Evolutionary conservation across 1,140 invertebrate genomes (phyloP).

Genomic region (Heliconius hewitsoni): DNA sequence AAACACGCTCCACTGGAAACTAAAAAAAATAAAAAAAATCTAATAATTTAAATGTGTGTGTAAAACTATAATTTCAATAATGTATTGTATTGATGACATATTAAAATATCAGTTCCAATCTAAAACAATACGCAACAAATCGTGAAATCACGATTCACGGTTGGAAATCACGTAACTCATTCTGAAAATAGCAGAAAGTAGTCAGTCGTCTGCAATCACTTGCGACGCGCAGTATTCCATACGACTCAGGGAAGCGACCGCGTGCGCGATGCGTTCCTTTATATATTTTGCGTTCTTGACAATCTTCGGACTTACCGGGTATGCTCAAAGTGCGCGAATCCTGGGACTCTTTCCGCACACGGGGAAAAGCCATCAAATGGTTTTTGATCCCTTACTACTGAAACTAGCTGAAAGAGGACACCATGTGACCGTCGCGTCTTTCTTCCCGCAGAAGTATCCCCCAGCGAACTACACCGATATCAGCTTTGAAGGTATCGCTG

Average conservation of each 20-base stretch:
- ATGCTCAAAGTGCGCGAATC: slow-evolving; percentile 65
- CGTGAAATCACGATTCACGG: slow-evolving; percentile 1
- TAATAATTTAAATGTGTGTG: no score
- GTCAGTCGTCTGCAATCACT: slow-evolving; percentile 8
- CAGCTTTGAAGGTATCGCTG: slow-evolving; percentile 60
- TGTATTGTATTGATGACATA: not conserved
- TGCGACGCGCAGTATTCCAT: slow-evolving; percentile 39
- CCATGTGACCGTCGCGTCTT: slow-evolving; percentile 84
- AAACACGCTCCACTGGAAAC: no score
- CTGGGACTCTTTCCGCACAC: slow-evolving; percentile 84
- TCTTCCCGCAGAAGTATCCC: slow-evolving; percentile 68
- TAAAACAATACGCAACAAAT: slow-evolving; percentile 86
- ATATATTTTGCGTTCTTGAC: slow-evolving; percentile 27
- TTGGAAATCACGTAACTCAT: slow-evolving; percentile 29
- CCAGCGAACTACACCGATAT: slow-evolving; percentile 66
- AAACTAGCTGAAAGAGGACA: slow-evolving; percentile 84
- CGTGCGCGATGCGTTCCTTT: slow-evolving; percentile 50
- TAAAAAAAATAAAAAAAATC: no score
- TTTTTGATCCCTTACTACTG: slow-evolving; percentile 84
- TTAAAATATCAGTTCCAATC: not conserved
- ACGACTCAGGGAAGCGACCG: slow-evolving; percentile 39
- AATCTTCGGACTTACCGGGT: slow-evolving; percentile 37
- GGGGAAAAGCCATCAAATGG: slow-evolving; percentile 86
- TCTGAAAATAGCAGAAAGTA: slow-evolving; percentile 43
- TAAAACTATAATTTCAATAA: not conserved